Base-by-base conservation (phyloP, 2,888 invertebrate species). In the Abscondita cerata region DNA sequence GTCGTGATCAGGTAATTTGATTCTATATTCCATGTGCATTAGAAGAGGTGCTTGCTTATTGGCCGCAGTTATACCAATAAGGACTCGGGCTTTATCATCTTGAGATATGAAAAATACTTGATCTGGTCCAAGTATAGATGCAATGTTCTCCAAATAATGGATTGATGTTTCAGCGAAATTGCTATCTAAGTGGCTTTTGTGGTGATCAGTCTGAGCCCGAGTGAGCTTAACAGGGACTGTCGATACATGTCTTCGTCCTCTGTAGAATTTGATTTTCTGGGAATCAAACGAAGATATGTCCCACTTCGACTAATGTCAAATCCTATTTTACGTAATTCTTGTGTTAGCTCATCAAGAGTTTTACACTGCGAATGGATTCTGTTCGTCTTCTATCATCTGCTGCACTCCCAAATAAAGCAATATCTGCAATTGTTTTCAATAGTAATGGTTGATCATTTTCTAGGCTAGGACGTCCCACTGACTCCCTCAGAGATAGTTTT, bases 61-160 rank as follows among this genome's bases (percentile, higher is more conserved):
- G 25, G 41, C 52, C 40, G 62, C 62, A 33, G 77, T 70, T 16
- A 79, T 40, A 12, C 79, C 77, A 36, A 80, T 67, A 2, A 77
- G 74, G 2, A 80, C 75, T 13, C 76, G 15, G 13, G 13, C 25
- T n/a, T 25, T 25, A 25, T 25, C 25, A 25, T 25, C n/a, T 6
- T 25, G 2, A 6, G 6, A 6, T 4, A 4, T 6, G 4, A 11
- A 36, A 36, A 12, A 9, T 12, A 36, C 4, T 36, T 36, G 36
- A 36, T 36, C 13, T 36, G 36, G 36, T 12, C 11, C 36, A 36
- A 9, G 36, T 36, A 12, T 12, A 3, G n/a, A 5, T 12, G 36
- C 11, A 5, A 36, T 12, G 11, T 36, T 36, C 36, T 36, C 36
- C 13, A 36, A 36, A 36, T 36, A 12, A 2, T 12, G 36, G 36